Evolutionary conservation across 2,797 vertebrate genomes (phyloP), one percentile per base, ranked within the genome.

Genomic region (Mormyrus proboscirostris): DNA sequence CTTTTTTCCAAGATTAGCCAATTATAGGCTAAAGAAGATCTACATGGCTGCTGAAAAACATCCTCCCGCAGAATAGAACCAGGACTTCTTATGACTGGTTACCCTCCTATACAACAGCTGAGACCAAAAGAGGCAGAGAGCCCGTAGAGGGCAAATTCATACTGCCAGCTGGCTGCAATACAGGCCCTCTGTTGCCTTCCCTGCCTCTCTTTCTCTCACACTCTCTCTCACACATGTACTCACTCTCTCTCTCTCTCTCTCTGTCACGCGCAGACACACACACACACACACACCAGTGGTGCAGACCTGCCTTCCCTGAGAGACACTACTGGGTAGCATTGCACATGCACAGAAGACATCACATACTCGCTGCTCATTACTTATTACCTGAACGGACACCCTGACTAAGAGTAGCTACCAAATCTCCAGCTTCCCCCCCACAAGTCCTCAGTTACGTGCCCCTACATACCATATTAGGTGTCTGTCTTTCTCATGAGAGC

Each of bases 61-160:
- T 16, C 29, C 65, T 73, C 65, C 33, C 14, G 0, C 29, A 38
- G 65, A 73, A 38, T 14, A 38, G 29, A 38, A 14, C 51, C 83
- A 51, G 83, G 25, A 22, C 10, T 29, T 19, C 49, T 86, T 33
- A 59, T 9, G 25, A 41, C 33, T 22, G 16, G 86, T 38, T 33
- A 62, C 9, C 5, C 83, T 12, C 47, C n/a, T 53, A 29, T 38
- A 73, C 47, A 55, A 55, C 69, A 79, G 44, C 14, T 69, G 59
- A 82, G 76, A 14, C 47, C 73, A 88, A 38, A 82, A 47, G 25
- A 84, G 41, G 55, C n/a, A 47, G 41, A 89, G 51, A 22, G 88
- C 88, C 88, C 85, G 44, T 62, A 89, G 82, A 84, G 57, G 44
- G 82, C 88, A 85, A 84, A 85, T 82, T 89, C 14, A 84, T 41